Evolutionary conservation across 2,888 invertebrate genomes (phyloP).

Genomic region (Drosophila ustulata): DNA sequence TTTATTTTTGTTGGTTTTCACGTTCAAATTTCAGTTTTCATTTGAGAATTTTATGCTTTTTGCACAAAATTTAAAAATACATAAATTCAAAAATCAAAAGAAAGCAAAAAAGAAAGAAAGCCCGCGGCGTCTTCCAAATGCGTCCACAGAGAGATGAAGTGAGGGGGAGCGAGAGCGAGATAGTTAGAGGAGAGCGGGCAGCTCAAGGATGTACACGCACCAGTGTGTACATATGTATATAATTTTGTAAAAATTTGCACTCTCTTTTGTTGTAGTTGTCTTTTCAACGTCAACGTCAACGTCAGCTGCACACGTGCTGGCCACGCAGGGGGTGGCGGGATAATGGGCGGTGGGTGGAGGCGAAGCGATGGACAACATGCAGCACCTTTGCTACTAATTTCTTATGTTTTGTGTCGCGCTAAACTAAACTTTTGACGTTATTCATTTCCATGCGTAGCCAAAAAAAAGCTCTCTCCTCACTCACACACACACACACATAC

Average conservation of each 20-base stretch:
- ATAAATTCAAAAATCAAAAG: slow-evolving; percentile 59
- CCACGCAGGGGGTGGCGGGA: background rate
- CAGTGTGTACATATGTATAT: slow-evolving; percentile 42
- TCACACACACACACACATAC: slow-evolving; percentile 27
- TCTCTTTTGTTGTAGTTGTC: slow-evolving; percentile 18
- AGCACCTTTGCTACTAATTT: slow-evolving; percentile 66
- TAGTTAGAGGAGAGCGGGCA: slow-evolving; percentile 13
- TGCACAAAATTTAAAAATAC: slow-evolving; percentile 67
- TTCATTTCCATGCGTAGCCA: slow-evolving; percentile 59
- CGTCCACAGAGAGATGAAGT: slow-evolving; percentile 31
- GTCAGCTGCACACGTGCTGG: slow-evolving; percentile 54
- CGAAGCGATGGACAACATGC: background rate
- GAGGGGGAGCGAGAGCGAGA: slow-evolving; percentile 5
- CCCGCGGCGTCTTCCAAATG: slow-evolving; percentile 47
- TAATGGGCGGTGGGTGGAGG: background rate
- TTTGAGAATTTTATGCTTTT: slow-evolving; percentile 58
- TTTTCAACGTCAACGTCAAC: slow-evolving; percentile 19
- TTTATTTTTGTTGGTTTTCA: slow-evolving; percentile 26
- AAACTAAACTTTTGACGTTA: slow-evolving; percentile 57
- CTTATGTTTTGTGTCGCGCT: slow-evolving; percentile 53
- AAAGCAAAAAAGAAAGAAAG: slow-evolving; percentile 35
- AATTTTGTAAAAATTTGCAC: slow-evolving; percentile 34
- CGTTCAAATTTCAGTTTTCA: slow-evolving; percentile 37
- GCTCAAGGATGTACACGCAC: slow-evolving; percentile 41
- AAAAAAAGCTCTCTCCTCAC: slow-evolving; percentile 45